A percentile compares a stretch with the other conserved stretches of the same genome.
These are phyloP conservation scores for Phyllopteryx taeniolatus DNA, from an alignment of 2,113 vertebrate genomes.

Conservation along the genomic window DNA sequence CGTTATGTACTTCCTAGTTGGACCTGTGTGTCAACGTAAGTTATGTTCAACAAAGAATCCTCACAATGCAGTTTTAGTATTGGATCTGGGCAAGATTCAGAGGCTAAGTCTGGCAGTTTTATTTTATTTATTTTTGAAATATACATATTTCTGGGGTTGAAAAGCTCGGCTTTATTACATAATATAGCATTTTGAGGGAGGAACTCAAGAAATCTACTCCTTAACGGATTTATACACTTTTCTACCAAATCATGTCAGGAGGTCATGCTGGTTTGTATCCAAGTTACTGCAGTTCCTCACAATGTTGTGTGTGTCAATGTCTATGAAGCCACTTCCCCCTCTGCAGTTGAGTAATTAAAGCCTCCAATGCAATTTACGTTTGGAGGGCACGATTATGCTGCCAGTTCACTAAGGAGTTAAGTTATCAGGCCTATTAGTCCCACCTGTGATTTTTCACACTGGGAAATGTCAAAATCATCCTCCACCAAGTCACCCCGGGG, in stretches of 20 bases:
- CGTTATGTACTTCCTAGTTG: neutral
- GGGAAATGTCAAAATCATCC: constrained; percentile 10
- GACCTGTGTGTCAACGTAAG: neutral
- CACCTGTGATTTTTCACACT: neutral
- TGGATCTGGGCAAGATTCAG: neutral
- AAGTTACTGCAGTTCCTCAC: no score
- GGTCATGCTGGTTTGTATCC: no score
- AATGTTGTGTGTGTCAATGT: no score
- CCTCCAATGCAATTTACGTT: neutral
- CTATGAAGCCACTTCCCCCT: neutral
- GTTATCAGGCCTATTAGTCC: constrained; percentile 13
- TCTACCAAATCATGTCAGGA: no score
- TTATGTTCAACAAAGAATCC: neutral
- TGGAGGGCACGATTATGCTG: neutral
- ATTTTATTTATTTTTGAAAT: no score
- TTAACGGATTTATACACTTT: no score
- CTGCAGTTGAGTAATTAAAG: neutral
- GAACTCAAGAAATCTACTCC: no score
- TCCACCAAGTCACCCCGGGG: neutral
- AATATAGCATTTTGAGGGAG: no score
- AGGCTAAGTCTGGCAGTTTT: no score
- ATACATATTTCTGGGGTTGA: no score
- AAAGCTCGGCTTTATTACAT: no score
- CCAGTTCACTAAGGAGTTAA: neutral
- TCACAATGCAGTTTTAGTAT: neutral